Percentiles rank a stretch among this genome's conserved stretches.
Evolutionary conservation across 2,113 vertebrate species (phyloP).

Genomic region (Ifrita kowaldi): DNA sequence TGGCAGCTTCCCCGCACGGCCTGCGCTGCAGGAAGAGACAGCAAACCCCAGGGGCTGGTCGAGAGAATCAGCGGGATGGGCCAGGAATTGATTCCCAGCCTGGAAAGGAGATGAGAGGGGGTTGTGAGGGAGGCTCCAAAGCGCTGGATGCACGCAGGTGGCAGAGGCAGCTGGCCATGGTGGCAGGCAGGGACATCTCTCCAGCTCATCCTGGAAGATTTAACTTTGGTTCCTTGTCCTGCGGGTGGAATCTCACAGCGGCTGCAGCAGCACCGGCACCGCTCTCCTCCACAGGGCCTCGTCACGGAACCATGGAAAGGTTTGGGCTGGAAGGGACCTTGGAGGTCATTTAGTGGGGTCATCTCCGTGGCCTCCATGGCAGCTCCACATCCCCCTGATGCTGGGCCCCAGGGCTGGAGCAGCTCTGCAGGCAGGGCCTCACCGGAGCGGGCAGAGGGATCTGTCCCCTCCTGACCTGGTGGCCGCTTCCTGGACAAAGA

Average conservation of each 20-base stretch:
- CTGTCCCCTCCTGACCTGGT: background rate
- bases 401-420: background rate
- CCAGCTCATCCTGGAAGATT: background rate
- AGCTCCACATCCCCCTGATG: background rate
- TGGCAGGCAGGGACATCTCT: background rate
- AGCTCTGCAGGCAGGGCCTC: background rate
- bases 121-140: background rate
- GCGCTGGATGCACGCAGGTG: background rate
- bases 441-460: background rate
- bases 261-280: background rate
- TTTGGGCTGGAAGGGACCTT: background rate
- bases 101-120: background rate
- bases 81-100: background rate
- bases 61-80: background rate
- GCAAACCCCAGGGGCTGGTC: too few species aligned
- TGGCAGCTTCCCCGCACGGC: background rate
- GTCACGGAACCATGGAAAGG: fast-evolving
- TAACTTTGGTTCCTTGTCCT: fast-evolving
- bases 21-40: fast-evolving
- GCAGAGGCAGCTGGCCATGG: background rate
- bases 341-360: fast-evolving
- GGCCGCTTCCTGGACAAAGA: background rate
- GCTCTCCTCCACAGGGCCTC: fast-evolving
- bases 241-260: fast-evolving
- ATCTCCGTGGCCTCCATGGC: background rate